phyloP scores from a whole-genome alignment of 2,888 invertebrate genomes.

The Caenorhabditis panamensis region DNA sequence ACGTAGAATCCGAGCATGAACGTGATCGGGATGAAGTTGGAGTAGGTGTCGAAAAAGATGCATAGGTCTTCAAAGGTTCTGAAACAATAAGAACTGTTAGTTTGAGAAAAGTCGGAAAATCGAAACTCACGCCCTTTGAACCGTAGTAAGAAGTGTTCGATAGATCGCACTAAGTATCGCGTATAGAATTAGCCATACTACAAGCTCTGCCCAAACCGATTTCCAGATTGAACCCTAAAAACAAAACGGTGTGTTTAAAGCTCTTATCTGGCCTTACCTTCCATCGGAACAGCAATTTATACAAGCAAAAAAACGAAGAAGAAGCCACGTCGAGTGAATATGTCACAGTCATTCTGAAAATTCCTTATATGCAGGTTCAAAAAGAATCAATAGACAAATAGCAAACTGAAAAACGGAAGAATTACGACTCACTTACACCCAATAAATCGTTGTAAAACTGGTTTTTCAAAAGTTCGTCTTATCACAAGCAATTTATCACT shows the following conservation, averaged over 20 bases:
- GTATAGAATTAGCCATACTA: conserved; percentile 73
- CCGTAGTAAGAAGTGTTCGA: conserved; percentile 61
- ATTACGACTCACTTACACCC: background rate
- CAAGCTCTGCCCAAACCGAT: conserved; percentile 73
- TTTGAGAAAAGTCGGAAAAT: no score
- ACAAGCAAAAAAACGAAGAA: conserved; percentile 77
- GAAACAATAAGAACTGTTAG: no score
- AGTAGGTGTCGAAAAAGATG: conserved; percentile 77
- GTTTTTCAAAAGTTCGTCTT: conserved; percentile 8
- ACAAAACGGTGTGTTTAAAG: background rate
- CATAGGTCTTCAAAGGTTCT: conserved; percentile 77
- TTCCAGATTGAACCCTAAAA: conserved; percentile 73
- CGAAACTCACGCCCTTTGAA: conserved; percentile 73
- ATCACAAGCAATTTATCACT: background rate
- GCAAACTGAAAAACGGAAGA: background rate
- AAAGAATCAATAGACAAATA: background rate
- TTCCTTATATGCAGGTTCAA: background rate
- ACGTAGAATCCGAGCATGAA: conserved; percentile 80
- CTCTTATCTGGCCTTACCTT: conserved; percentile 61
- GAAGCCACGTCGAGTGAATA: conserved; percentile 79
- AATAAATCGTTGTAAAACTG: background rate
- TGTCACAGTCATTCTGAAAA: conserved; percentile 76
- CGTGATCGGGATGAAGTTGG: conserved; percentile 78
- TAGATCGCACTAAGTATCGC: conserved; percentile 68
- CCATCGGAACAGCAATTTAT: conserved; percentile 77